A percentile compares a stretch with the other conserved stretches of the same genome.
Evolutionary conservation across 64 coral and sea anemone species (phyloP).

Genomic region (Stichodactyla helianthus): DNA sequence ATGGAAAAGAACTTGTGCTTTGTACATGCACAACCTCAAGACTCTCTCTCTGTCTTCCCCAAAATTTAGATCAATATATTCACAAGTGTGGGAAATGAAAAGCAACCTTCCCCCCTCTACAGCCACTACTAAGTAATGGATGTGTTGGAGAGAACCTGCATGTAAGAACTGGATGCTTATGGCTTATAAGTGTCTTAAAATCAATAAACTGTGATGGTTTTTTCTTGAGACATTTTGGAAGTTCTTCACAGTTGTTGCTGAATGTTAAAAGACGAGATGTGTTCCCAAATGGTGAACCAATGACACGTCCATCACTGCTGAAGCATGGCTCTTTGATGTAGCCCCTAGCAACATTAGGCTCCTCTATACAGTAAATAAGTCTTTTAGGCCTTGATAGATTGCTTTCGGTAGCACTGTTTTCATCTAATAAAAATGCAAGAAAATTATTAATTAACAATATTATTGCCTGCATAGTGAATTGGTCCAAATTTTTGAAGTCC

Average conservation of each 20-base stretch:
- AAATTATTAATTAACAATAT: not conserved
- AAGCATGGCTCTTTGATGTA: slow-evolving; percentile 96
- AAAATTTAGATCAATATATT: not conserved
- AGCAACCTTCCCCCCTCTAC: slow-evolving; percentile 66
- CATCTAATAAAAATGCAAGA: not conserved
- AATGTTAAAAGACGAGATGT: slow-evolving; percentile 74
- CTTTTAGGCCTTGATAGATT: slow-evolving; percentile 14
- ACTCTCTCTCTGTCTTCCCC: too few species aligned
- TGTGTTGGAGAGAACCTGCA: slow-evolving; percentile 74
- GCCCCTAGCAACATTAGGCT: slow-evolving; percentile 61
- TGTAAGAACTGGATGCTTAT: slow-evolving; percentile 73
- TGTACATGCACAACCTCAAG: too few species aligned
- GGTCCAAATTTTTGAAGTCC: too few species aligned
- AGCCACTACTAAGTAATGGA: slow-evolving; percentile 56
- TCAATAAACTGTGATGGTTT: slow-evolving; percentile 54
- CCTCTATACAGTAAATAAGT: slow-evolving; percentile 70
- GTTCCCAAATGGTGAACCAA: slow-evolving; percentile 93
- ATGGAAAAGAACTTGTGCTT: too few species aligned
- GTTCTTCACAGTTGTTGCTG: slow-evolving; percentile 61
- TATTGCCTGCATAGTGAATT: too few species aligned
- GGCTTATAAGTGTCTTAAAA: slow-evolving; percentile 70
- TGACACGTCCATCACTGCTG: slow-evolving; percentile 82
- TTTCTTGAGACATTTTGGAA: slow-evolving; percentile 43
- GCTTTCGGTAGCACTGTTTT: not conserved
- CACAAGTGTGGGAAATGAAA: slow-evolving; percentile 64